Evolutionary conservation across 2,888 invertebrate genomes (phyloP).

Genomic region (Temnothorax unifasciatus): DNA sequence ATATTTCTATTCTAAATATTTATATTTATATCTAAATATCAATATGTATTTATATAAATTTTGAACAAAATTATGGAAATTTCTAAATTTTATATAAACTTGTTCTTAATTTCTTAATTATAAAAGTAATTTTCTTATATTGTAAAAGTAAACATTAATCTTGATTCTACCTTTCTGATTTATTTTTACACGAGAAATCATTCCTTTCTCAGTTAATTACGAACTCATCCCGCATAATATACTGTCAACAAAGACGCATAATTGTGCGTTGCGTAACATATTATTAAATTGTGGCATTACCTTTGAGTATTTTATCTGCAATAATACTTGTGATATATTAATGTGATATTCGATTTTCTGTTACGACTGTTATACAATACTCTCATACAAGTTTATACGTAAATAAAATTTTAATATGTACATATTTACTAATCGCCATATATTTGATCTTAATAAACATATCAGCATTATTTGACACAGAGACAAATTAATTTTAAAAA

Average conservation of each 20-base stretch:
- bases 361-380: neutral
- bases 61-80: too few species aligned
- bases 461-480: neutral
- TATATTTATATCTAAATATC: too few species aligned
- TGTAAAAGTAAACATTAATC: neutral
- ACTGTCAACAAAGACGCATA: neutral
- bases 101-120: too few species aligned
- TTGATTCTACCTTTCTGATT: neutral
- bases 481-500: constrained; percentile 4
- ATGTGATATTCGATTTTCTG: neutral
- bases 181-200: neutral
- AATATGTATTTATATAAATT: too few species aligned
- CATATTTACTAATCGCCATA: neutral
- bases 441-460: neutral
- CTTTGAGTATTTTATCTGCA: neutral
- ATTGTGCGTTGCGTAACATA: neutral
- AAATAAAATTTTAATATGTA: constrained; percentile 19
- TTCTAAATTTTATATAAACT: too few species aligned
- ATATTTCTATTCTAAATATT: too few species aligned
- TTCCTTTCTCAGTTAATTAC: neutral
- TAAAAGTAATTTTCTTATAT: neutral
- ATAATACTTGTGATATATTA: constrained; percentile 4
- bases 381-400: constrained; percentile 14
- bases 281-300: neutral
- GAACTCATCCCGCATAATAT: neutral